These are phyloP conservation scores for Gyps fulvus DNA, from an alignment of 2,113 vertebrate genomes.

Conservation along the genomic window DNA sequence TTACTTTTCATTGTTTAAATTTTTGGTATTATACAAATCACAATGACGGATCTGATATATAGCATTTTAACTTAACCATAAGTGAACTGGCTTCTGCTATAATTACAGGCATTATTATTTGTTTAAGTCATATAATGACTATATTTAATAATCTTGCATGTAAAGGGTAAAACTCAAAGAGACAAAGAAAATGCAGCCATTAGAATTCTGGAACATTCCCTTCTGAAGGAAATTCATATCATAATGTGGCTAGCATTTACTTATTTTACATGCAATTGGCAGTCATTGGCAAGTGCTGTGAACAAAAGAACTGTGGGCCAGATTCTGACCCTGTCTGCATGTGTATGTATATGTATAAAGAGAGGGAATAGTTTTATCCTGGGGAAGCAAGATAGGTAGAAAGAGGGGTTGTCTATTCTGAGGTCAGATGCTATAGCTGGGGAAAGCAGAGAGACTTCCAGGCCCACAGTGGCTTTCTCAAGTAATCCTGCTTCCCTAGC, in stretches of 20 bases:
- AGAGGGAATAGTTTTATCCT: neutral
- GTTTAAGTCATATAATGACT: neutral
- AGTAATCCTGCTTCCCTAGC: neutral
- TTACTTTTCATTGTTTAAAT: constrained; percentile 14
- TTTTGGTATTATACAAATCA: neutral
- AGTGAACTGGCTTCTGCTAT: neutral
- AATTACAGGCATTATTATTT: neutral
- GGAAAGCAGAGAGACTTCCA: neutral
- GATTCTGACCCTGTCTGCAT: neutral
- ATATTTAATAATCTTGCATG: neutral
- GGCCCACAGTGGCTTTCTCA: neutral
- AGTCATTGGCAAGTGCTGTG: neutral
- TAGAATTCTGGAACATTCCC: constrained; percentile 31
- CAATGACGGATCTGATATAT: neutral
- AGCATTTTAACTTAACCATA: neutral
- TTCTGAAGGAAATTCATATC: neutral
- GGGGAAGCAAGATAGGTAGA: neutral
- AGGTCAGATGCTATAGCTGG: neutral
- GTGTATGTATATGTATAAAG: neutral
- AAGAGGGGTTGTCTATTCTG: neutral
- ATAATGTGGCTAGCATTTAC: neutral
- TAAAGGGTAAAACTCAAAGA: neutral
- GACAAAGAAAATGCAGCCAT: constrained; percentile 25
- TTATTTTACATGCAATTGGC: neutral
- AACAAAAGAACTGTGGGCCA: neutral